Evolutionary conservation across 2,888 invertebrate genomes (phyloP).

Genomic region (Melanostoma mellinum): DNA sequence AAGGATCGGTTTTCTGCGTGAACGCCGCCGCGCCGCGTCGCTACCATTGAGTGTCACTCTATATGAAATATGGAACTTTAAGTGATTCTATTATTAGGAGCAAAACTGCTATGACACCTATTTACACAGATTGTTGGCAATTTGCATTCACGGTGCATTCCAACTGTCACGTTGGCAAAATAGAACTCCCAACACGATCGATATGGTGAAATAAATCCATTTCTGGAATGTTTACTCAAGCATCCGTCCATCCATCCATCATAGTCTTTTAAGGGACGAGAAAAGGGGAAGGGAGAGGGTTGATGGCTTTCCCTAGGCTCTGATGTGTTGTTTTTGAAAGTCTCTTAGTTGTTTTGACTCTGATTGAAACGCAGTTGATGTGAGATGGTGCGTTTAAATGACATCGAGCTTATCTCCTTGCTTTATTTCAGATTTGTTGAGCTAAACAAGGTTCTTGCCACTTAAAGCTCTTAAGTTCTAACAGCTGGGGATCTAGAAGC

Average conservation of each 20-base stretch:
- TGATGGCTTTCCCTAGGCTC: too few species aligned
- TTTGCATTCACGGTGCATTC: conserved; percentile 61
- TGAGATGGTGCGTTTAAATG: too few species aligned
- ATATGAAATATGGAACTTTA: conserved; percentile 64
- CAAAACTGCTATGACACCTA: conserved; percentile 55
- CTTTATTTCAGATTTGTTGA: too few species aligned
- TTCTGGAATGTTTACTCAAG: conserved; percentile 56
- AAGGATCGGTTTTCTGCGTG: conserved; percentile 28
- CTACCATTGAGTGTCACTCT: conserved; percentile 38
- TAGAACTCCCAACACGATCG: conserved; percentile 67
- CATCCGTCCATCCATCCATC: conserved; percentile 68
- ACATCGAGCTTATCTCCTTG: too few species aligned
- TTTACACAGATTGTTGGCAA: conserved; percentile 54
- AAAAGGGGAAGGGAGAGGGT: too few species aligned
- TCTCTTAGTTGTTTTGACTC: too few species aligned
- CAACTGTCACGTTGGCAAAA: conserved; percentile 64
- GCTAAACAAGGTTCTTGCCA: too few species aligned
- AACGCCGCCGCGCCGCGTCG: background rate
- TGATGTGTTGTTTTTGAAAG: too few species aligned
- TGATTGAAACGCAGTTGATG: too few species aligned
- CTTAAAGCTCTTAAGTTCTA: too few species aligned
- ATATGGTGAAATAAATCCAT: conserved; percentile 69
- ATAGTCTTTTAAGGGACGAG: conserved; percentile 26
- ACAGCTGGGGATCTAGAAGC: too few species aligned
- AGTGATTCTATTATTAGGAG: conserved; percentile 67